Conservation (phyloP, 2,797 vertebrate genomes). For the Zalophus californianus region DNA sequence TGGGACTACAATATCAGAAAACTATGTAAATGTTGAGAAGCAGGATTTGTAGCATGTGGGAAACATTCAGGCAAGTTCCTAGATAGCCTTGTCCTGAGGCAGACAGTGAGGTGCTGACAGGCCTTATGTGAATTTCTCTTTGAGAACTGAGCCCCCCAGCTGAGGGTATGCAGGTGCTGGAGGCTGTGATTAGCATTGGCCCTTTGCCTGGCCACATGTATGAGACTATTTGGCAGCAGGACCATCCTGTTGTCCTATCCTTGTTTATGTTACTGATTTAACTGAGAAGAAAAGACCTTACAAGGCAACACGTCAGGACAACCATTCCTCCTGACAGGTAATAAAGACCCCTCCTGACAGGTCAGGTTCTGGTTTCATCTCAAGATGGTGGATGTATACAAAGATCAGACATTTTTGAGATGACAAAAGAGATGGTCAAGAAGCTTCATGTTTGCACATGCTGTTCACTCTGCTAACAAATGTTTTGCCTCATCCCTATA, state of each 20-base stretch:
- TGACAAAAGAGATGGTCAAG: neutral
- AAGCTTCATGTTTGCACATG: neutral
- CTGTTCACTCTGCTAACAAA: neutral
- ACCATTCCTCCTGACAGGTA: neutral
- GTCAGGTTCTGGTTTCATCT: neutral
- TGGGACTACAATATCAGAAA: slow-evolving; percentile 23
- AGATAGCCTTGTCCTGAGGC: slow-evolving; percentile 68
- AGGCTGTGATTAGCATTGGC: slow-evolving; percentile 77
- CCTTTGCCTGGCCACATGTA: slow-evolving; percentile 75
- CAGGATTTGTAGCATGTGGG: slow-evolving; percentile 62
- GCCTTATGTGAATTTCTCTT: slow-evolving; percentile 61
- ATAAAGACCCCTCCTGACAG: neutral
- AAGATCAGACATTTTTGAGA: neutral
- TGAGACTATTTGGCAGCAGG: slow-evolving; percentile 17
- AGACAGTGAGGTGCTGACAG: slow-evolving; percentile 77
- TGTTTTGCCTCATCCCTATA: neutral
- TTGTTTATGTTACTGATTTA: slow-evolving; percentile 59
- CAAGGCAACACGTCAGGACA: neutral
- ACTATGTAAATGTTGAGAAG: slow-evolving; percentile 51
- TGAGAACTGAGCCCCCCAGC: slow-evolving; percentile 76
- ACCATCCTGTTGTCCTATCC: slow-evolving; percentile 27
- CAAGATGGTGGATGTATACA: neutral
- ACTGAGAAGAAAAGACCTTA: neutral
- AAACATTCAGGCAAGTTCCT: slow-evolving; percentile 76
- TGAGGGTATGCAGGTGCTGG: slow-evolving; percentile 82